Evolutionary conservation across 2,888 invertebrate species (phyloP).

Genomic region (Chrysolina americana): DNA sequence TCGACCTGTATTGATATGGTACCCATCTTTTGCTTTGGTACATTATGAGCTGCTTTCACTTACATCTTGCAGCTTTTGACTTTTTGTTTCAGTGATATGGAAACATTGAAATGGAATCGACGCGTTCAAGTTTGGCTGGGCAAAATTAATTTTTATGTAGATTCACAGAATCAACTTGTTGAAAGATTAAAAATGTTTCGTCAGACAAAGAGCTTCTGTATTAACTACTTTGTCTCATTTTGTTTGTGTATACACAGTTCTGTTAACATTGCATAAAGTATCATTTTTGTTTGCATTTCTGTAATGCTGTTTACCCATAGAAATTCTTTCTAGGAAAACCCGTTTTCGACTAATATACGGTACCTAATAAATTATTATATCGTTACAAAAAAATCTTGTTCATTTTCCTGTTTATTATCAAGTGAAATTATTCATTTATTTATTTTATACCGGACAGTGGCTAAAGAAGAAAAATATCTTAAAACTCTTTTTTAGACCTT

Average conservation of each 20-base stretch:
- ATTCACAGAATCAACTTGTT: background rate
- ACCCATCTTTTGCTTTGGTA: too few relatives aligned
- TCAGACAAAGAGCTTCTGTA: background rate
- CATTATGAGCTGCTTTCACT: too few relatives aligned
- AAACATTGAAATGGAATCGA: too few relatives aligned
- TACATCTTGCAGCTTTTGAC: background rate
- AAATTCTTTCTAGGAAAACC: background rate
- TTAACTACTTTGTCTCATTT: background rate
- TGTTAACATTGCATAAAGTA: background rate
- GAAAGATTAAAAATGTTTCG: background rate
- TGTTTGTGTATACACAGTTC: conserved; percentile 6
- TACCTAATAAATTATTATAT: too few relatives aligned
- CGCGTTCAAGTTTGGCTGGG: background rate
- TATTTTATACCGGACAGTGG: too few relatives aligned
- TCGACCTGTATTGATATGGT: too few relatives aligned
- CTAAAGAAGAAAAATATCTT: too few relatives aligned
- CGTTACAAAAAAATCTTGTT: too few relatives aligned
- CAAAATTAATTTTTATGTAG: background rate
- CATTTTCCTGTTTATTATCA: too few relatives aligned
- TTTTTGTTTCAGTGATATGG: background rate
- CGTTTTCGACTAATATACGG: background rate
- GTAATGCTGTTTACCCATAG: background rate
- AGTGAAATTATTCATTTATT: too few relatives aligned
- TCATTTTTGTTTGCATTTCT: conserved; percentile 4
- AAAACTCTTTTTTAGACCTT: too few relatives aligned